phyloP scores from a whole-genome alignment of 2,797 vertebrate genomes.

The Pipistrellus nathusii region DNA sequence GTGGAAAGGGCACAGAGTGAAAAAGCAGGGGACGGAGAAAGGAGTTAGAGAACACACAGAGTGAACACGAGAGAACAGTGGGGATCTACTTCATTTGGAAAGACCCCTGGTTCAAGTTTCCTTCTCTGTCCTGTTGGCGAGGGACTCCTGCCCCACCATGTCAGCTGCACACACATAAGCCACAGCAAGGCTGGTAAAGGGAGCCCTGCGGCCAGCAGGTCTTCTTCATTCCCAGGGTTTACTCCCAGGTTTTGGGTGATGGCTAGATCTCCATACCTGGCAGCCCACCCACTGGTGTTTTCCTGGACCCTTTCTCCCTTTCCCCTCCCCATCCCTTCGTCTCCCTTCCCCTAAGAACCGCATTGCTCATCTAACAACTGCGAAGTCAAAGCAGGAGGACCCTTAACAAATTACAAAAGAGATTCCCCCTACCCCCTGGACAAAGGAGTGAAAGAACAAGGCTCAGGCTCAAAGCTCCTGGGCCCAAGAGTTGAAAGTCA shows the following conservation, averaged over 20 bases:
- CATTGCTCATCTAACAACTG: constrained; percentile 80
- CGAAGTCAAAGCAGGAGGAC: constrained; percentile 80
- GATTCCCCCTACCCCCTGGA: constrained; percentile 76
- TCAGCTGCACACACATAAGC: not conserved
- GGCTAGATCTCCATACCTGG: not conserved
- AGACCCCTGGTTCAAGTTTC: not conserved
- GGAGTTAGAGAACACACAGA: not conserved
- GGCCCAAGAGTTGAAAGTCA: constrained; percentile 83
- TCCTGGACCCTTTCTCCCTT: constrained; percentile 68
- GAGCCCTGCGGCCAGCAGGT: not conserved
- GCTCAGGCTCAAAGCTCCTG: constrained; percentile 74
- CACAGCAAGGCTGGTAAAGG: not conserved
- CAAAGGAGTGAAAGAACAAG: constrained; percentile 72
- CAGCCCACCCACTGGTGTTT: fast-evolving
- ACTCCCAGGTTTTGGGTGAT: no score
- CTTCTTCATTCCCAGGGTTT: not conserved
- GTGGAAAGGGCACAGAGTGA: not conserved
- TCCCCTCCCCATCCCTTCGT: constrained; percentile 21
- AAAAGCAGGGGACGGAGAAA: not conserved
- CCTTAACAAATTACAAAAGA: constrained; percentile 64
- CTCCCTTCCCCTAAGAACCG: constrained; percentile 69
- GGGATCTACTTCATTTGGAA: not conserved
- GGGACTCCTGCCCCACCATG: not conserved
- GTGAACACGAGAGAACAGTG: not conserved
- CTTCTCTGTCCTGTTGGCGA: not conserved